Evolutionary conservation across 2,888 invertebrate species (phyloP).

Genomic region (Dolichomitus sp.): DNA sequence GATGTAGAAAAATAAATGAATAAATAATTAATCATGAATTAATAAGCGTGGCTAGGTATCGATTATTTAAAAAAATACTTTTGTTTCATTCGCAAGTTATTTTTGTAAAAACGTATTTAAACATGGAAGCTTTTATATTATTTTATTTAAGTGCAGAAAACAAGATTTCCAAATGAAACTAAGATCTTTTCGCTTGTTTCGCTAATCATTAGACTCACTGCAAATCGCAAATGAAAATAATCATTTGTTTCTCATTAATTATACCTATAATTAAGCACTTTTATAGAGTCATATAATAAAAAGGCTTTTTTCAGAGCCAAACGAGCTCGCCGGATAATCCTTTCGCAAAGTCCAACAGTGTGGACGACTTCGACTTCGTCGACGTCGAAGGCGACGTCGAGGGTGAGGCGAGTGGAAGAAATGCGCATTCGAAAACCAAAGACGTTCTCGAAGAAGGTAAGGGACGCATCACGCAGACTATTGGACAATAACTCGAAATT

Average conservation of each 20-base stretch:
- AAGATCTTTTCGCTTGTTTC: neutral
- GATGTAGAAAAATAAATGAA: too few relatives aligned
- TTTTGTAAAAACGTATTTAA: too few relatives aligned
- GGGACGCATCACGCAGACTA: slow-evolving; percentile 41
- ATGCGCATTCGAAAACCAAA: slow-evolving; percentile 88
- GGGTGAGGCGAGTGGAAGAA: slow-evolving; percentile 80
- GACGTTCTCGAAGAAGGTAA: slow-evolving; percentile 92
- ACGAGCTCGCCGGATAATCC: slow-evolving; percentile 89
- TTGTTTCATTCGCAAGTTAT: too few relatives aligned
- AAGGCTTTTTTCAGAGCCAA: slow-evolving; percentile 85
- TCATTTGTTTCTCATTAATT: slow-evolving; percentile 14
- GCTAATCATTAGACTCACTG: neutral
- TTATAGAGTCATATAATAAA: slow-evolving; percentile 15
- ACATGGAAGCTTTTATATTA: too few relatives aligned
- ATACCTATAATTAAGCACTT: neutral
- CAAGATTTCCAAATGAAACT: neutral
- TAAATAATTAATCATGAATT: too few relatives aligned
- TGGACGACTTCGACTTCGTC: slow-evolving; percentile 89
- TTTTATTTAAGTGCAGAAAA: neutral
- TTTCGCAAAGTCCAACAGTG: slow-evolving; percentile 83
- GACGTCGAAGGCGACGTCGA: slow-evolving; percentile 89
- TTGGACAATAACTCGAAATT: neutral
- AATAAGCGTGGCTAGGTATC: too few relatives aligned
- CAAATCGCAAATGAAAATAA: neutral
- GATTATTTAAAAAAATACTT: too few relatives aligned